Percentiles rank a stretch among this genome's conserved stretches.
Conservation (phyloP, 1,140 invertebrate genomes). For the Pomacea maculata region DNA sequence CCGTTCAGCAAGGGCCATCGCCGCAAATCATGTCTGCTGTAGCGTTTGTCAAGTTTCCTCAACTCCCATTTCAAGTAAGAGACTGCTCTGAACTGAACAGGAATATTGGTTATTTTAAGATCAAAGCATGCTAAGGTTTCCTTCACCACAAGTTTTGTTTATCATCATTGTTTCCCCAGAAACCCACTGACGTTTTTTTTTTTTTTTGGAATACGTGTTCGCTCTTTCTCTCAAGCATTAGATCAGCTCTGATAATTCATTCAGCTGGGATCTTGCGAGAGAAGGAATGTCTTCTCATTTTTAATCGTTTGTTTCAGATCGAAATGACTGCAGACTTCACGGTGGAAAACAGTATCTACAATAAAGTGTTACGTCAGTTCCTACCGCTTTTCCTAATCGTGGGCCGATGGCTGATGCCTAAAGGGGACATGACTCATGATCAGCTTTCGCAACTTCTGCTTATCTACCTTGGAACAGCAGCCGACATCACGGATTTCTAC, state of each 20-base stretch:
- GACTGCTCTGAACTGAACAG: no score
- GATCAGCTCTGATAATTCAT: no score
- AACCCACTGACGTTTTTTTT: no score
- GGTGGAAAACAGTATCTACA: constrained; percentile 25
- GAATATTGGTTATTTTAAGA: no score
- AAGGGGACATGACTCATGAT: constrained; percentile 84
- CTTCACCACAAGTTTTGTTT: no score
- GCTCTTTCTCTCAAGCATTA: no score
- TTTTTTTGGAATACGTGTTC: no score
- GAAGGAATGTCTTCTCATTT: background rate
- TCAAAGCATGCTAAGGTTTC: no score
- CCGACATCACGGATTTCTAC: constrained; percentile 94
- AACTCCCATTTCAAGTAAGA: no score
- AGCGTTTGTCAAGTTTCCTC: background rate
- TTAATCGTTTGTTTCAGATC: constrained; percentile 8
- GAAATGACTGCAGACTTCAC: constrained; percentile 13
- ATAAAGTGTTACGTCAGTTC: constrained; percentile 79
- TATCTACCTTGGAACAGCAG: constrained; percentile 79
- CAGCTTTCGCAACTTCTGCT: constrained; percentile 88
- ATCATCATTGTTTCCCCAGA: no score
- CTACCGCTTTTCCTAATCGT: constrained; percentile 87
- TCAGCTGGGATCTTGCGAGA: no score
- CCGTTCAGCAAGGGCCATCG: background rate
- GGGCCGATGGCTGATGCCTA: constrained; percentile 85
- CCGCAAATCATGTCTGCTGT: background rate